Evolutionary conservation across 1,140 invertebrate species (phyloP).

Genomic region (Psilanteris sp.): DNA sequence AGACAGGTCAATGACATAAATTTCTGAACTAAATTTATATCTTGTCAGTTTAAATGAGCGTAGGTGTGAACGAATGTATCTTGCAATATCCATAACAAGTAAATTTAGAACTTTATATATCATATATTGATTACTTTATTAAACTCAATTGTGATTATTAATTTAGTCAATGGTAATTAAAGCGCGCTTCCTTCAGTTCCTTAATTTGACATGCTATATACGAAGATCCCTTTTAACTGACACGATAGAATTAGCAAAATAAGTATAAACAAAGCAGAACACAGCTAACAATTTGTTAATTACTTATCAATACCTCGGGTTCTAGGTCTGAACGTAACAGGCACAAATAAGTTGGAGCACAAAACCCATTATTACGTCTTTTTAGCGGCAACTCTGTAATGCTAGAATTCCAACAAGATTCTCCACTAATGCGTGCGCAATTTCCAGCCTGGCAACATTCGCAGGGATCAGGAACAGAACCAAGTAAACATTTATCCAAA

Average conservation of each 20-base stretch:
- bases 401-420: conserved; percentile 80
- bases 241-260: too few species aligned
- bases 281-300: too few species aligned
- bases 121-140: too few species aligned
- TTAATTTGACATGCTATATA: too few species aligned
- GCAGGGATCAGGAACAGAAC: conserved; percentile 80
- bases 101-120: too few species aligned
- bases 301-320: conserved; percentile 63
- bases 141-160: too few species aligned
- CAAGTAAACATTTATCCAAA: conserved; percentile 74
- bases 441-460: conserved; percentile 80
- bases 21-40: conserved; percentile 19
- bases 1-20: conserved; percentile 51
- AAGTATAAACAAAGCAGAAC: too few species aligned
- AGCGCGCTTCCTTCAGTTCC: too few species aligned
- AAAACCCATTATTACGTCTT: conserved; percentile 69
- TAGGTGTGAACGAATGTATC: conserved; percentile 32
- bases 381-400: conserved; percentile 65
- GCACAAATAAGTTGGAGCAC: conserved; percentile 71
- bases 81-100: not conserved
- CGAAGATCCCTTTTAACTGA: too few species aligned
- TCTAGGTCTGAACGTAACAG: conserved; percentile 70
- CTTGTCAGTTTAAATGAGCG: conserved; percentile 28
- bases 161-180: too few species aligned
- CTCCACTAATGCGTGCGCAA: conserved; percentile 81